Evolutionary conservation across 2,888 invertebrate species (phyloP), one percentile per base, ranked within the genome.

Genomic region (Geophilus truncorum): DNA sequence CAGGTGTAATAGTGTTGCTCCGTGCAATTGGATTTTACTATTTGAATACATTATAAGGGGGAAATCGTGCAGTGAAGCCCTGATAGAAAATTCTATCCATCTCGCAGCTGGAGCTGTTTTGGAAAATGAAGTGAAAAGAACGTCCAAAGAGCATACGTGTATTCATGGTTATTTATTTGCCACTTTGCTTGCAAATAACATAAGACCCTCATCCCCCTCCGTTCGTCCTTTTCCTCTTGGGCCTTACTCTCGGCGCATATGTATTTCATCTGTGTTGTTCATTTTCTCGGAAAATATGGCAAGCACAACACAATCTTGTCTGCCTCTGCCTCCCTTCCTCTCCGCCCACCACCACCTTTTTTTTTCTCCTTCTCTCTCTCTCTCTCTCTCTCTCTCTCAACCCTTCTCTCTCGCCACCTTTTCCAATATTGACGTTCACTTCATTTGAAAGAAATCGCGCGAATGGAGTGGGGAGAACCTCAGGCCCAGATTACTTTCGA

Each of bases 401-500:
- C 25, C 76, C 23, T 21, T 77, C 30, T 75, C 75, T 77, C 77
- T 77, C 36, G 32, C 77, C 34, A 34, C 77, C 18, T 77, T 32
- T 77, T 77, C 36, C 77, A 77, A 77, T 77, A 36, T 77, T 77
- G 36, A 77, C 77, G 32, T 77, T 77, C 34, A 34, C 36, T 77
- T 34, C 77, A 77, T 36, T 77, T 34, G 36, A 77, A 34, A 77
- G 36, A 77, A 77, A 34, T 77, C 77, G 77, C 77, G 18, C 77
- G 36, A 77, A 77, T 77, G 77, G 40, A 78, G 78, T 45, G 78
- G 78, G 32, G 40, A 78, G 45, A 78, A 78, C 40, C 40, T 40
- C 78, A 15, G 40, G 78, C 45, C 40, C 78, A 78, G 78, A 78
- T 78, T 78, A 78, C 78, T 78, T 78, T 78, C 78, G 78, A 78